Percentiles rank a stretch among this genome's conserved stretches.
phyloP scores from a whole-genome alignment of 2,888 invertebrate genomes.

The Taenaris catops region DNA sequence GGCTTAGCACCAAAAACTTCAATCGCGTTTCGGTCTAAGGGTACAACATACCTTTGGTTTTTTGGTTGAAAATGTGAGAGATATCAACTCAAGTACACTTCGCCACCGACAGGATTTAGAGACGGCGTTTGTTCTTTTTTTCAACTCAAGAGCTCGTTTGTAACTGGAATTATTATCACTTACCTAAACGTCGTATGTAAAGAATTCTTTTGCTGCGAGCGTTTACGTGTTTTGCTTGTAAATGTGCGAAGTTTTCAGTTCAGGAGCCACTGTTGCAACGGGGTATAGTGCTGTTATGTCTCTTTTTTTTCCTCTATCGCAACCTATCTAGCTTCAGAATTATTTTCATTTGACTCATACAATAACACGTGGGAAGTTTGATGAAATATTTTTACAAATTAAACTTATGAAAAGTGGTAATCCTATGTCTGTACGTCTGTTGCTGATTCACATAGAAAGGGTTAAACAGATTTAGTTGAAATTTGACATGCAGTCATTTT shows the following conservation, averaged over 20 bases:
- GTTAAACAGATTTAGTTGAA: too few relatives aligned
- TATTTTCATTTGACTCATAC: too few relatives aligned
- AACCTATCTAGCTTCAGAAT: too few relatives aligned
- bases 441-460: too few relatives aligned
- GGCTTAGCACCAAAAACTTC: slow-evolving; percentile 10
- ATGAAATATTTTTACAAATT: too few relatives aligned
- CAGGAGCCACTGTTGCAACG: too few relatives aligned
- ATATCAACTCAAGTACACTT: slow-evolving; percentile 22
- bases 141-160: slow-evolving; percentile 9
- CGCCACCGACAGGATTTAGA: slow-evolving; percentile 19
- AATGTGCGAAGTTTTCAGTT: slow-evolving; percentile 2
- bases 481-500: too few relatives aligned
- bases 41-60: slow-evolving; percentile 3
- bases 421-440: too few relatives aligned
- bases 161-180: slow-evolving; percentile 20
- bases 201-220: slow-evolving; percentile 10
- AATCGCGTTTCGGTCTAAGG: slow-evolving; percentile 1
- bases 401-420: too few relatives aligned
- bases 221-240: slow-evolving; percentile 7
- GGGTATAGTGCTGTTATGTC: too few relatives aligned
- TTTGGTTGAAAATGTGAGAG: slow-evolving; percentile 16
- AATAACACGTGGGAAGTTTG: too few relatives aligned
- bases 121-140: slow-evolving; percentile 21
- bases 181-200: slow-evolving; percentile 14
- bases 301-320: too few relatives aligned